Evolutionary conservation across 2,888 invertebrate genomes (phyloP), one percentile per base, ranked within the genome.

Genomic region (Ophonus ardosiacus): DNA sequence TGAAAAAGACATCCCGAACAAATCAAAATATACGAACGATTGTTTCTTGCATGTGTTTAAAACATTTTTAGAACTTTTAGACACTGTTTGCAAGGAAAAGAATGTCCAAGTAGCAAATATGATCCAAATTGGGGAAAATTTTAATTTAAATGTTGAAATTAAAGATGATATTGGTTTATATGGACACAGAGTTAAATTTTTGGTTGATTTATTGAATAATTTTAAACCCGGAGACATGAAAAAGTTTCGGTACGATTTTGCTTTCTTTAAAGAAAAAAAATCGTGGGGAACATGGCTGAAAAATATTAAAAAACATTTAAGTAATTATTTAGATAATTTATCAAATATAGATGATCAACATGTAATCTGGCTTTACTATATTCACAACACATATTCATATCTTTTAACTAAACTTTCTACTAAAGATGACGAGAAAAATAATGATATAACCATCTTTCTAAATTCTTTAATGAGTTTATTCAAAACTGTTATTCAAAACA

Each of bases 1-100:
- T 43, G 17, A 40, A 71, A n/a, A 5, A 15, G 43, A 71, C 18
- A 71, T 71, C 17, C 71, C 71, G 3, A 7, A 71, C 15, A 18
- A 13, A 40, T 71, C 71, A 10, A 15, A 15, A 7, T 71, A 43
- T 71, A 17, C 71, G 0, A 40, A 43, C 15, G 6, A 15, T 0
- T 17, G 38, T 13, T 71, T 71, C 8, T 71, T 71, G 7, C 71
- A 71, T 43, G 40, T 71, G 7, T 17, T 71, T 18, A 71, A 71
- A 71, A 43, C 71, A 40, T 71, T 71, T 71, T 43, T 71, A 8
- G 71, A 71, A 43, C 18, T 71, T 15, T 40, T 71, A 18, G 43
- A 43, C 15, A 15, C 3, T 17, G n/a, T 65, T 18, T 65, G 65
- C n/a, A 24, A 13, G 1, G 31, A 65, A 13, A 8, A 24, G 3